phyloP scores from a whole-genome alignment of 1,140 invertebrate species.

The Meloidogyne hapla region DNA sequence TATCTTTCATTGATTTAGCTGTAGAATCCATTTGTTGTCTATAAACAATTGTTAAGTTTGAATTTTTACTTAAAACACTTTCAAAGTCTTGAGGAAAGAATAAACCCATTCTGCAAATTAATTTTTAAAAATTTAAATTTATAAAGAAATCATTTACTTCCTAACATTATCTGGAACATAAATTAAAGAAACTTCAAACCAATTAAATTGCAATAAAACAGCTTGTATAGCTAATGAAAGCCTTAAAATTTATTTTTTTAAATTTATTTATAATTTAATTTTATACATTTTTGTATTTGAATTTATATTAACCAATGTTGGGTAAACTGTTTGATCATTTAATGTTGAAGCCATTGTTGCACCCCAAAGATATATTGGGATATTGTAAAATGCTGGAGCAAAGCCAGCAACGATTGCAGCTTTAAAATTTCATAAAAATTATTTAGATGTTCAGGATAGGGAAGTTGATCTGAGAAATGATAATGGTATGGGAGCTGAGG shows the following conservation, averaged over 20 bases:
- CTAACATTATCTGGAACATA: constrained; percentile 29
- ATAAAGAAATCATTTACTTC: neutral
- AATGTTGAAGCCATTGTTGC: constrained; percentile 35
- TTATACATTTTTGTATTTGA: constrained; percentile 35
- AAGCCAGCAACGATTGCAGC: constrained; percentile 27
- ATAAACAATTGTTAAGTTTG: constrained; percentile 30
- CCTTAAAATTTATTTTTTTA: constrained; percentile 25
- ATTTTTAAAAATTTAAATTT: neutral
- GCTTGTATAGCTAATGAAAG: constrained; percentile 31
- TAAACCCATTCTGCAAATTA: constrained; percentile 33
- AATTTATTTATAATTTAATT: neutral
- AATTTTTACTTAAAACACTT: neutral
- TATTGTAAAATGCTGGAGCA: constrained; percentile 39
- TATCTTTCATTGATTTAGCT: constrained; percentile 23
- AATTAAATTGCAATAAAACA: constrained; percentile 36
- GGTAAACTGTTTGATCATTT: constrained; percentile 28
- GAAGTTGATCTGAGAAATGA: too few species aligned
- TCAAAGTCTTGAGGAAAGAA: constrained; percentile 44
- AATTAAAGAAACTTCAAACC: constrained; percentile 43
- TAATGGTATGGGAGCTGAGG: too few species aligned
- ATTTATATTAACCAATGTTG: constrained; percentile 41
- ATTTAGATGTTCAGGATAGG: too few species aligned
- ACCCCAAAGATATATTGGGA: constrained; percentile 44
- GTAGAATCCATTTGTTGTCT: constrained; percentile 29
- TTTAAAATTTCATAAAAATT: constrained; percentile 2